A percentile compares a stretch with the other conserved stretches of the same genome.
Evolutionary conservation across 2,113 vertebrate species (phyloP).

Genomic region (Oncorhynchus gorbuscha): DNA sequence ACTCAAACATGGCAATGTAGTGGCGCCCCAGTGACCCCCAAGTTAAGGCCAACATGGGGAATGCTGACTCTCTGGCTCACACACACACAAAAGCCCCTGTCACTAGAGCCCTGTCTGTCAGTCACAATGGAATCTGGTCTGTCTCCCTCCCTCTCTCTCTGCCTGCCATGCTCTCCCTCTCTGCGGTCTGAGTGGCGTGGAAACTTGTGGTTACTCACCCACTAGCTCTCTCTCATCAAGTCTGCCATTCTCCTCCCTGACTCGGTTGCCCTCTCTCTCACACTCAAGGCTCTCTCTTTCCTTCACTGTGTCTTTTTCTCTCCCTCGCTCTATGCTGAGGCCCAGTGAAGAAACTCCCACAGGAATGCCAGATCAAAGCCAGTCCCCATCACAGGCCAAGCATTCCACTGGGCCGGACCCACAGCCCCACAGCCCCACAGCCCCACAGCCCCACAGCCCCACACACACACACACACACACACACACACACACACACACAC

Average conservation of each 20-base stretch:
- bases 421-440: slow-evolving; percentile 33
- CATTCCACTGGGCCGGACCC: slow-evolving; percentile 78
- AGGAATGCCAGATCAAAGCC: slow-evolving; percentile 73
- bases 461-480: neutral
- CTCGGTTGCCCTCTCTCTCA: slow-evolving; percentile 45
- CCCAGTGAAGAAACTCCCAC: slow-evolving; percentile 75
- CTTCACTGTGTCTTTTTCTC: slow-evolving; percentile 4
- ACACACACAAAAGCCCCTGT: neutral
- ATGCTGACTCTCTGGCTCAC: neutral
- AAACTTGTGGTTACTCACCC: slow-evolving; percentile 72
- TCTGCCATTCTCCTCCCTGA: slow-evolving; percentile 57
- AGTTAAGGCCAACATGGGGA: slow-evolving; percentile 92
- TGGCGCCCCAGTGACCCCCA: slow-evolving; percentile 95
- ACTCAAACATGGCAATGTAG: slow-evolving; percentile 99
- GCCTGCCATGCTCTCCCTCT: neutral
- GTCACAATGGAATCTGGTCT: no score
- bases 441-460: slow-evolving; percentile 23
- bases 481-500: slow-evolving; percentile 42
- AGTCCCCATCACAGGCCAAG: slow-evolving; percentile 77
- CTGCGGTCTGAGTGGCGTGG: slow-evolving; percentile 59
- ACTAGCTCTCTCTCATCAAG: slow-evolving; percentile 59
- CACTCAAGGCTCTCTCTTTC: slow-evolving; percentile 1
- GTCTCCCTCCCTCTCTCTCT: neutral
- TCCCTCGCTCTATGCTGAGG: slow-evolving; percentile 2
- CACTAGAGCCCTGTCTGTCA: no score